Evolutionary conservation across 2,797 vertebrate genomes (phyloP).

Genomic region (Danionella dracula): DNA sequence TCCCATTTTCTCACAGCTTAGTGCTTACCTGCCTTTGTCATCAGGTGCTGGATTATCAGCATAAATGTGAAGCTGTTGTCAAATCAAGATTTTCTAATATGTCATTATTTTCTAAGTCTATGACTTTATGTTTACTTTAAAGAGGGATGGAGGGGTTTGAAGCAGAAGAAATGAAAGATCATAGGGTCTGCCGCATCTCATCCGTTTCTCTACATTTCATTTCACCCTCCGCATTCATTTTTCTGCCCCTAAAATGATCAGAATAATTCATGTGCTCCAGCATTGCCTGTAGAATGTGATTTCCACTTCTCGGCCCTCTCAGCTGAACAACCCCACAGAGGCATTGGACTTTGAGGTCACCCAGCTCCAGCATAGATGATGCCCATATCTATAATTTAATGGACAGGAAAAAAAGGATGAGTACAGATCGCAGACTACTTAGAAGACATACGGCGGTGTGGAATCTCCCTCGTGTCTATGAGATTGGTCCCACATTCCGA

Average conservation of each 20-base stretch:
- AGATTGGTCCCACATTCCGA: slow-evolving; percentile 36
- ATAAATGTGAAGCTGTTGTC: slow-evolving; percentile 33
- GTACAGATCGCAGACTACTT: slow-evolving; percentile 50
- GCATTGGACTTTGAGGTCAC: slow-evolving; percentile 43
- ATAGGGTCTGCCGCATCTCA: slow-evolving; percentile 18
- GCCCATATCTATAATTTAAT: slow-evolving; percentile 53
- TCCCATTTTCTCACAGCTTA: slow-evolving; percentile 9
- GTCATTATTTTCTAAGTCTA: slow-evolving; percentile 19
- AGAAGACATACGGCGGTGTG: slow-evolving; percentile 39
- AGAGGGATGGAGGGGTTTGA: neutral
- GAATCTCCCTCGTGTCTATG: slow-evolving; percentile 37
- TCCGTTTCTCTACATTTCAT: slow-evolving; percentile 41
- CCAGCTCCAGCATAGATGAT: slow-evolving; percentile 37
- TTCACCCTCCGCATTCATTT: slow-evolving; percentile 38
- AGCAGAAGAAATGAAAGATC: slow-evolving; percentile 40
- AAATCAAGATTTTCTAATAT: slow-evolving; percentile 34
- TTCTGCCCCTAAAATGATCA: slow-evolving; percentile 29
- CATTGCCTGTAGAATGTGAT: slow-evolving; percentile 40
- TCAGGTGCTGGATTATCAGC: slow-evolving; percentile 29
- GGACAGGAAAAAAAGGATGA: slow-evolving; percentile 42
- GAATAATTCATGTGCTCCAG: slow-evolving; percentile 47
- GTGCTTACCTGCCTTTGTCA: slow-evolving; percentile 26
- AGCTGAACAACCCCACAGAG: slow-evolving; percentile 39
- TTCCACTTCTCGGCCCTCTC: slow-evolving; percentile 27
- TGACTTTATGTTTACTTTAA: slow-evolving; percentile 41